Percentiles rank a stretch among this genome's conserved stretches.
Conservation (phyloP, 2,888 invertebrate genomes). For the Thelaira solivaga region DNA sequence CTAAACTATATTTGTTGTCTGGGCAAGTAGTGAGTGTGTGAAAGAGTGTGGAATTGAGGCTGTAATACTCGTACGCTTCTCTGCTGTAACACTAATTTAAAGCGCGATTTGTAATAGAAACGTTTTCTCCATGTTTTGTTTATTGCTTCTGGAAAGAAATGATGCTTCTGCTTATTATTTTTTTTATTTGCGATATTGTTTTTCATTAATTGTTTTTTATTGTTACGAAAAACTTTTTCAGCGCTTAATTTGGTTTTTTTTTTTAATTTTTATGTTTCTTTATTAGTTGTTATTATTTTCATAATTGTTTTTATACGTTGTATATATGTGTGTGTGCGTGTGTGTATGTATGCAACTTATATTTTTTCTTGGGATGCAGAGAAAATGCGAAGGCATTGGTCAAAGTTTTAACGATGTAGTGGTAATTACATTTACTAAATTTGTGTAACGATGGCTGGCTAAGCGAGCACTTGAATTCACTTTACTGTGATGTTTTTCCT, state of each 20-base stretch:
- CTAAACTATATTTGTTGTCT: constrained; percentile 5
- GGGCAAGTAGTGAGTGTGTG: not conserved
- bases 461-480: not conserved
- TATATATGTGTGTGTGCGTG: constrained; percentile 24
- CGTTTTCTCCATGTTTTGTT: not conserved
- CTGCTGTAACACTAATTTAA: constrained; percentile 13
- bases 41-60: constrained; percentile 30
- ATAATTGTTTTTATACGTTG: constrained; percentile 47
- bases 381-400: constrained; percentile 1
- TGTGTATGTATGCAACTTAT: too few species aligned
- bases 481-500: not conserved
- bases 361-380: not conserved
- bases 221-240: constrained; percentile 23
- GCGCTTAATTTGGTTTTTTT: constrained; percentile 5
- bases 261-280: constrained; percentile 41
- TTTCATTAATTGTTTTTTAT: not conserved
- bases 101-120: not conserved
- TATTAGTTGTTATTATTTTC: constrained; percentile 55
- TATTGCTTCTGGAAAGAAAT: not conserved
- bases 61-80: constrained; percentile 18
- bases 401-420: constrained; percentile 43
- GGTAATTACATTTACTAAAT: constrained; percentile 30
- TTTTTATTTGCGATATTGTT: not conserved
- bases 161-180: not conserved
- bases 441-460: not conserved